Percentiles rank a stretch among this genome's conserved stretches.
Conservation (phyloP, 2,888 invertebrate genomes). For the Trichogramma evanescens region DNA sequence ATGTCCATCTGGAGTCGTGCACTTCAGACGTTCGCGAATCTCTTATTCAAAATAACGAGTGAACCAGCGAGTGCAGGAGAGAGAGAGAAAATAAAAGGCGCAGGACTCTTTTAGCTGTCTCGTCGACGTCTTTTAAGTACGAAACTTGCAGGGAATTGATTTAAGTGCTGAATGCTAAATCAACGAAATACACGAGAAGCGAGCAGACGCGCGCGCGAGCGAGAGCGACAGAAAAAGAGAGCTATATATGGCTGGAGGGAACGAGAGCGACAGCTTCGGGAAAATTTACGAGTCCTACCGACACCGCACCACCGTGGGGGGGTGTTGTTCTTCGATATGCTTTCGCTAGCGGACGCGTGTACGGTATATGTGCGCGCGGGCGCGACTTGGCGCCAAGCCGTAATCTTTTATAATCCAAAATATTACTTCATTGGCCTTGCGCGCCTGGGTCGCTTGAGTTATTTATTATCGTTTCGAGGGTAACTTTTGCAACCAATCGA, state of each 20-base stretch:
- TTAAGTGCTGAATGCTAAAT: slow-evolving; percentile 49
- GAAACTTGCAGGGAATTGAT: slow-evolving; percentile 47
- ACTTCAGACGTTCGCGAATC: no score
- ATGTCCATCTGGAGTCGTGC: no score
- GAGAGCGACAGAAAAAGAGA: slow-evolving; percentile 29
- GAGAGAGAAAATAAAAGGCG: slow-evolving; percentile 17
- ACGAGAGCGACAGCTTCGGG: slow-evolving; percentile 29
- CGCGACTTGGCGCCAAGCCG: slow-evolving; percentile 1
- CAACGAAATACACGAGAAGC: slow-evolving; percentile 35
- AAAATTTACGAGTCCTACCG: slow-evolving; percentile 37
- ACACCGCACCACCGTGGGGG: slow-evolving; percentile 13
- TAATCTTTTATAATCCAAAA: neutral
- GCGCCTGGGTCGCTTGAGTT: no score
- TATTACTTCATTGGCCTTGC: no score
- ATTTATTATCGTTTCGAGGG: neutral
- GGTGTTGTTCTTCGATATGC: neutral
- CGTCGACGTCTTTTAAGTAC: slow-evolving; percentile 39
- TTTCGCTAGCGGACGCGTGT: slow-evolving; percentile 6
- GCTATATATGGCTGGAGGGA: slow-evolving; percentile 19
- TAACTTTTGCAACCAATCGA: slow-evolving; percentile 2
- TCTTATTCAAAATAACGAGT: no score
- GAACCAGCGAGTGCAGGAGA: no score
- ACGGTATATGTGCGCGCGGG: neutral
- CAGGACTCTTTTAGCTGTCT: slow-evolving; percentile 41
- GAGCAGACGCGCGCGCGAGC: neutral